Conservation (phyloP, 2,888 invertebrate genomes). For the Disparrhopalites patrizii region DNA sequence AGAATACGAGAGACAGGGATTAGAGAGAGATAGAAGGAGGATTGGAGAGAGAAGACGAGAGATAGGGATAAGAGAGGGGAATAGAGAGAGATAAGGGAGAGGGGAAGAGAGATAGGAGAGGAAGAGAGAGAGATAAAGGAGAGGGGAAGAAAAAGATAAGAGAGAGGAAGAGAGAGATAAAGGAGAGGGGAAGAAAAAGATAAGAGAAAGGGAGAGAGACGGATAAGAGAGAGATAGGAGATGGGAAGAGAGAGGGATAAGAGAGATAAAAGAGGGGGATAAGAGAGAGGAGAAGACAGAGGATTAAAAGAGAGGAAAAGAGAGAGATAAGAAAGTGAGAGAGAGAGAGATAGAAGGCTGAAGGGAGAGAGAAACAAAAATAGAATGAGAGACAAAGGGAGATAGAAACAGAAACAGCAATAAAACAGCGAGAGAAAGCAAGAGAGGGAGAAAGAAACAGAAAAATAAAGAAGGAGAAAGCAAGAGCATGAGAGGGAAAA, state of each 20-base stretch:
- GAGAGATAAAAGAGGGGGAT: neutral
- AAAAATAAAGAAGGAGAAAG: no score
- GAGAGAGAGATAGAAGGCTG: neutral
- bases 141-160: neutral
- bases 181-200: neutral
- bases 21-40: neutral
- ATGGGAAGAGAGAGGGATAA: neutral
- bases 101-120: neutral
- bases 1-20: neutral
- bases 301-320: neutral
- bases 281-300: neutral
- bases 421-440: no score
- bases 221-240: no score
- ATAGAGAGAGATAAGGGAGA: neutral
- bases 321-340: neutral
- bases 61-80: neutral
- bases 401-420: conserved; percentile 11
- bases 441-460: no score
- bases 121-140: neutral
- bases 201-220: conserved; percentile 14
- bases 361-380: neutral
- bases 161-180: conserved; percentile 10
- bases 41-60: neutral
- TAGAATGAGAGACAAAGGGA: neutral
- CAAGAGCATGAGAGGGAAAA: neutral